Evolutionary conservation across 1,140 invertebrate genomes (phyloP).

Genomic region (Pissodes strobi): DNA sequence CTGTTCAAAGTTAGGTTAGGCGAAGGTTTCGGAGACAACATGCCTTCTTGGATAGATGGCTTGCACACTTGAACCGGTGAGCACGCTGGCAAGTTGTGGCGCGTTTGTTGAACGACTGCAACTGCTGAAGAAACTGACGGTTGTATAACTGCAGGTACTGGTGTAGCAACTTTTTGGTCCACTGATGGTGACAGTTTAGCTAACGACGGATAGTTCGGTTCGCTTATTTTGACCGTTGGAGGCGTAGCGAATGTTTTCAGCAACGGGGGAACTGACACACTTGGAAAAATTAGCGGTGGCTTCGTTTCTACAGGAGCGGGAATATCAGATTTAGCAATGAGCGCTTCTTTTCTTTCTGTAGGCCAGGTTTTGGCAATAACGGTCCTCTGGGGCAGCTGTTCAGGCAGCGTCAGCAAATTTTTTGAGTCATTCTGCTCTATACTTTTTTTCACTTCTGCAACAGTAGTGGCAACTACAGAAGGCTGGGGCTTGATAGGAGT

Average conservation of each 20-base stretch:
- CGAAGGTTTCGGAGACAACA: constrained; percentile 34
- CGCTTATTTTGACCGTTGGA: constrained; percentile 52
- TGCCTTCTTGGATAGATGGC: constrained; percentile 9
- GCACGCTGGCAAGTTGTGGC: constrained; percentile 43
- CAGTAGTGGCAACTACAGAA: background rate
- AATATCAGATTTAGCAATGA: constrained; percentile 15
- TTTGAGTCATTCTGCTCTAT: constrained; percentile 17
- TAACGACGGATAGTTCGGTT: constrained; percentile 37
- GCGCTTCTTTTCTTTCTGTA: constrained; percentile 40
- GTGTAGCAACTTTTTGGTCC: background rate
- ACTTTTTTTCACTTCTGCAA: constrained; percentile 35
- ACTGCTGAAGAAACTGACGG: background rate
- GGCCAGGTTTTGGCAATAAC: constrained; percentile 61
- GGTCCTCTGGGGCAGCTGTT: constrained; percentile 38
- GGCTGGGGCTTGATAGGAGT: constrained; percentile 48
- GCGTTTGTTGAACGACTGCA: constrained; percentile 10
- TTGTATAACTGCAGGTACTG: constrained; percentile 12
- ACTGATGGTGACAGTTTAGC: constrained; percentile 24
- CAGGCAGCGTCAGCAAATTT: constrained; percentile 13
- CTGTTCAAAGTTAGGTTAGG: constrained; percentile 37
- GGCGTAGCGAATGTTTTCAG: constrained; percentile 32
- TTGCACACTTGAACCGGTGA: constrained; percentile 39
- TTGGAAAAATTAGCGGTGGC: constrained; percentile 49
- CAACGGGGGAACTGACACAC: too few relatives aligned
- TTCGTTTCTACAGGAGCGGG: constrained; percentile 29